These are phyloP conservation scores for Chydorus sphaericus DNA, from an alignment of 2,888 invertebrate genomes.

Conservation along the genomic window DNA sequence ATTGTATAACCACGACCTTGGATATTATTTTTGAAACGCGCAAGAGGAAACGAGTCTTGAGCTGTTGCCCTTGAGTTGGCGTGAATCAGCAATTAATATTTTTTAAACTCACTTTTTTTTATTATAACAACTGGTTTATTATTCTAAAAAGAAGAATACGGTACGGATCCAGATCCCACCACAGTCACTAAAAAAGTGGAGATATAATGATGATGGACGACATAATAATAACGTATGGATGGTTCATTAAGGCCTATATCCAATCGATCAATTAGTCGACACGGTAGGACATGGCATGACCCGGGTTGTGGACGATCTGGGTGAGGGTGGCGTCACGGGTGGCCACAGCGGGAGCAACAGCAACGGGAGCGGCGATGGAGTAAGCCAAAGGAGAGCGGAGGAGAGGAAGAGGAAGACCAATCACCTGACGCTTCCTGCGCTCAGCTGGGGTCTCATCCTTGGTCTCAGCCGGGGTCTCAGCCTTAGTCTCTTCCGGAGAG, in stretches of 20 bases:
- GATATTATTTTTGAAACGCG: too few relatives aligned
- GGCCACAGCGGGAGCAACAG: conserved; percentile 13
- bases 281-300: conserved; percentile 31
- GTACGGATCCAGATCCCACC: too few relatives aligned
- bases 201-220: too few relatives aligned
- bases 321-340: conserved; percentile 27
- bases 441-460: conserved; percentile 10
- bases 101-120: too few relatives aligned
- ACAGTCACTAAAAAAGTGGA: too few relatives aligned
- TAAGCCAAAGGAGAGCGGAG: conserved; percentile 16
- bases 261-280: conserved; percentile 25
- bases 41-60: too few relatives aligned
- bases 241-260: not conserved
- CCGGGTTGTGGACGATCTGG: conserved; percentile 31
- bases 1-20: too few relatives aligned
- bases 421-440: not conserved
- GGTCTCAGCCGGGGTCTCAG: not conserved
- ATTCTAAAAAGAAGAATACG: too few relatives aligned
- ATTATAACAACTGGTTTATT: too few relatives aligned
- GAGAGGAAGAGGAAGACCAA: conserved; percentile 15
- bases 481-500: not conserved
- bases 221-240: too few relatives aligned
- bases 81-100: too few relatives aligned
- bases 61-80: too few relatives aligned
- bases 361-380: conserved; percentile 18